Evolutionary conservation across 2,113 vertebrate species (phyloP), one percentile per base, ranked within the genome.

Genomic region (Lipophrys pholis): DNA sequence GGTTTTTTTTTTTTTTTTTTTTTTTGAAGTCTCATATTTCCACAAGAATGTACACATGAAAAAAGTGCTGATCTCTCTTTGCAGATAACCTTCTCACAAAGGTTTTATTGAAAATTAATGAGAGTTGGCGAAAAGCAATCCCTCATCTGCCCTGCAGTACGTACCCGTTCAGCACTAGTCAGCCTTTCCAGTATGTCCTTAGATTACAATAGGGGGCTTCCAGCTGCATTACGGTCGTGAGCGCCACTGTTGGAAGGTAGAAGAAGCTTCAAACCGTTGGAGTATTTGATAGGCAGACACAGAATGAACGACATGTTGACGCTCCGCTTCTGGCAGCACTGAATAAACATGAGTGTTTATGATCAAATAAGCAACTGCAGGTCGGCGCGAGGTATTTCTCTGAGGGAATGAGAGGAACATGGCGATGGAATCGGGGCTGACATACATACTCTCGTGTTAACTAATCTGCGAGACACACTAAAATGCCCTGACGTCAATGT

Each of bases 341-440:
- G 90, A 92, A 94, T 92, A 92, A 91, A 92, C 85, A 92, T 89
- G 87, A 90, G 82, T 21, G 11, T 78, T 81, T 80, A 77, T 92
- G 84, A 92, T 92, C 90, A 88, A 91, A 92, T 92, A 86, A 87
- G 79, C 81, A 67, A 73, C 81, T 73, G 79, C 61, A 80, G 78
- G 85, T 73, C 71, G 85, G 78, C 61, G 80, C 46, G 51, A 84
- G 70, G 67, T 78, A 88, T 93, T 88, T 89, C 89, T 91, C 84
- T 60, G 38, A 70, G 87, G 86, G 73, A 73, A 87, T 87, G 57
- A 80, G 78, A 57, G 60, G 42, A 80, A 81, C 81, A 45, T 39
- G 60, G 46, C 35, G 78, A 84, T 80, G 82, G 68, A 78, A 84
- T 90, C 67, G 59, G 63, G 52, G 67, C 63, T 83, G 87, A 86